Evolutionary conservation across 1,140 invertebrate genomes (phyloP).

Genomic region (Drosophila sproati): DNA sequence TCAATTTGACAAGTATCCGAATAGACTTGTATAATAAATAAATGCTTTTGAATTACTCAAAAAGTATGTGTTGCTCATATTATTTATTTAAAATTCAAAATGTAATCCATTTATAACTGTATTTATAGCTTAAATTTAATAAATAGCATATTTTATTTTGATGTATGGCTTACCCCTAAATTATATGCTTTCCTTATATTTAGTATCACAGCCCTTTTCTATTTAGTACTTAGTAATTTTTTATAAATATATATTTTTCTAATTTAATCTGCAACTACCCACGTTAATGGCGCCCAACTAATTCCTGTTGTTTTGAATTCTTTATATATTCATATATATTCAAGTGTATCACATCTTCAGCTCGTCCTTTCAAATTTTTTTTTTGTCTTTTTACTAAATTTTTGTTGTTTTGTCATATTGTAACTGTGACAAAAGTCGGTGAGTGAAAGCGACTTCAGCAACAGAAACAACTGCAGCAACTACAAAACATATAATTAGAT

Average conservation of each 20-base stretch:
- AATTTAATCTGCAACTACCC: neutral
- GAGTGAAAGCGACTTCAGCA: conserved; percentile 39
- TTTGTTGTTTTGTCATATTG: conserved; percentile 41
- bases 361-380: neutral
- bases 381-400: conserved; percentile 1
- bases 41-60: too few relatives aligned
- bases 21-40: too few relatives aligned
- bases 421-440: conserved; percentile 53
- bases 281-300: neutral
- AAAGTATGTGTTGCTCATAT: too few relatives aligned
- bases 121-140: too few relatives aligned
- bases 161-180: too few relatives aligned
- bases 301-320: neutral
- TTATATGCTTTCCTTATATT: too few relatives aligned
- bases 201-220: too few relatives aligned
- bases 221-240: neutral
- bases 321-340: neutral
- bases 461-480: conserved; percentile 10
- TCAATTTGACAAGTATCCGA: too few relatives aligned
- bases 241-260: neutral
- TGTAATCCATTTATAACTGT: too few relatives aligned
- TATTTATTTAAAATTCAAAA: too few relatives aligned
- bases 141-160: too few relatives aligned
- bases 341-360: conserved; percentile 14
- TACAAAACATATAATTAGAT: conserved; percentile 64